phyloP scores from a whole-genome alignment of 2,888 invertebrate species.

The Diogma glabrata region DNA sequence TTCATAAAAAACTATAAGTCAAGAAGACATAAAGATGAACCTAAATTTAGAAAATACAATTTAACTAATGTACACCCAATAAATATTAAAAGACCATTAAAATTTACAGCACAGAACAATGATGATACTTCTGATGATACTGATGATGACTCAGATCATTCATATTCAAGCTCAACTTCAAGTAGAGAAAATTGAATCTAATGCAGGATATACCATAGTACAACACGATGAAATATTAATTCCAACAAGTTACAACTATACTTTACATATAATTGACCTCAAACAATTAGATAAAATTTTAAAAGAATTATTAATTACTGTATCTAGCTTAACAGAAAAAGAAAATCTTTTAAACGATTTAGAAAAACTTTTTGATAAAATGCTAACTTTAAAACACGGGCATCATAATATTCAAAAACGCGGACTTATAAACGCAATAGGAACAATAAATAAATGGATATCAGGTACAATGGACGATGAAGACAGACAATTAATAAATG shows the following conservation, averaged over 20 bases:
- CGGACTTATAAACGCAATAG: neutral
- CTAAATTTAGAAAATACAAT: neutral
- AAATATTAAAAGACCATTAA: neutral
- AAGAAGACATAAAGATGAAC: neutral
- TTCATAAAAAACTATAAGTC: neutral
- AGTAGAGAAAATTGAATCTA: neutral
- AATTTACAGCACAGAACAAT: neutral
- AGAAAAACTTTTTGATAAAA: neutral
- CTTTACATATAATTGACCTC: neutral
- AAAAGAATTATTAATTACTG: no score
- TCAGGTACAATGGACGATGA: neutral
- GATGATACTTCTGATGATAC: neutral
- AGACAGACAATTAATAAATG: neutral
- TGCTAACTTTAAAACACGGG: neutral
- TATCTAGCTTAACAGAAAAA: neutral
- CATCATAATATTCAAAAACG: neutral
- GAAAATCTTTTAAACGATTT: neutral
- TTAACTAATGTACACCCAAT: neutral
- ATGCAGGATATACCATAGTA: neutral
- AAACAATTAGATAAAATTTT: neutral
- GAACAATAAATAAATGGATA: conserved; percentile 1
- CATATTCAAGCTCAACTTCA: neutral
- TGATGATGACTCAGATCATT: no score
- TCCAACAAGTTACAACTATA: neutral
- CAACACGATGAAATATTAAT: neutral